Evolutionary conservation across 2,888 invertebrate species (phyloP).

Genomic region (Melinaea menophilus): DNA sequence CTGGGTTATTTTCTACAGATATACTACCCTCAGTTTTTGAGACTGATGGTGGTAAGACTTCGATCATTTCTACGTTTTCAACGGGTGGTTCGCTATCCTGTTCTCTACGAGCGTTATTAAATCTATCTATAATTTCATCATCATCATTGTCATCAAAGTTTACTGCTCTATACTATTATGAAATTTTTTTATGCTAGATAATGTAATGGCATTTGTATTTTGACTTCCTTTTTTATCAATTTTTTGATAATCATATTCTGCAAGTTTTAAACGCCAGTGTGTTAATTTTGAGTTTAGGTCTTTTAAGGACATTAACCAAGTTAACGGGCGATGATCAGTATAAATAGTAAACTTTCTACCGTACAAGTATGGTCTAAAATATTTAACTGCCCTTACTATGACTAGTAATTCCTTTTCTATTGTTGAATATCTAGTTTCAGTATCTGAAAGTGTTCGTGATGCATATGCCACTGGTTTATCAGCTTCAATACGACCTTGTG

Average conservation of each 20-base stretch:
- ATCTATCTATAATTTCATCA: too few species aligned
- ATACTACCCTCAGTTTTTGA: too few species aligned
- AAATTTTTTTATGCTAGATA: slow-evolving; percentile 18
- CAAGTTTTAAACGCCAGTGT: slow-evolving; percentile 25
- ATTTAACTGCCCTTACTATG: slow-evolving; percentile 25
- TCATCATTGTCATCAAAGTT: too few species aligned
- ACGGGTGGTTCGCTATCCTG: too few species aligned
- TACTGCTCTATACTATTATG: too few species aligned
- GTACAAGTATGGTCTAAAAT: slow-evolving; percentile 27
- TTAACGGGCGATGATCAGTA: slow-evolving; percentile 26
- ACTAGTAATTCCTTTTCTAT: slow-evolving; percentile 25
- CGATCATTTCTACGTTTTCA: too few species aligned
- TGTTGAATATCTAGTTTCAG: slow-evolving; percentile 14
- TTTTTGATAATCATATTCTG: slow-evolving; percentile 26
- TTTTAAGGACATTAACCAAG: slow-evolving; percentile 21
- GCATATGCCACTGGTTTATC: too few species aligned
- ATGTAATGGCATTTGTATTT: slow-evolving; percentile 24
- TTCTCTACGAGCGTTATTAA: too few species aligned
- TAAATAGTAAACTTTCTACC: slow-evolving; percentile 20
- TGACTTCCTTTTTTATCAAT: slow-evolving; percentile 24
- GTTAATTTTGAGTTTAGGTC: slow-evolving; percentile 24
- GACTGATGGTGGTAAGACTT: too few species aligned
- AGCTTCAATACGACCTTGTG: too few species aligned
- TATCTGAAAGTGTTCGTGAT: too few species aligned
- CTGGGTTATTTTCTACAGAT: neutral